These are phyloP conservation scores for Hydriomena furcata DNA, from an alignment of 2,888 invertebrate genomes.

Conservation along the genomic window DNA sequence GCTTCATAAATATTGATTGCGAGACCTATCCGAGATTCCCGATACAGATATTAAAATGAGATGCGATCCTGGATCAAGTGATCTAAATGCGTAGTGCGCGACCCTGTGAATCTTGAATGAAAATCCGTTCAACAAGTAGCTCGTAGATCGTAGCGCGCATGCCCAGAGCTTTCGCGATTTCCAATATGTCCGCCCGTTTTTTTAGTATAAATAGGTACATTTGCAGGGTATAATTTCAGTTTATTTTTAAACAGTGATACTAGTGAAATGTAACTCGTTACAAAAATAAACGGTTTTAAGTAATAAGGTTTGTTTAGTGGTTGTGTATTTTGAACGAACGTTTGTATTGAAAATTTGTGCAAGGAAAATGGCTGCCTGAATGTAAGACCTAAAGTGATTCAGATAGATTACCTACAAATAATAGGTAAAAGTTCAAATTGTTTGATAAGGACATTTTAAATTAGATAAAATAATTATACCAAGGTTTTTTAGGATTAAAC, in stretches of 20 bases:
- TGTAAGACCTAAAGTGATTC: neutral
- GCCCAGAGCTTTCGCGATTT: constrained; percentile 40
- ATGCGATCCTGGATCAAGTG: constrained; percentile 16
- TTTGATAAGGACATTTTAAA: too few relatives aligned
- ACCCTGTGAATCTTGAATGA: constrained; percentile 70
- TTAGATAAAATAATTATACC: too few relatives aligned
- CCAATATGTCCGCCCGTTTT: constrained; percentile 50
- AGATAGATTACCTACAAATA: too few relatives aligned
- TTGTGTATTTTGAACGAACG: neutral
- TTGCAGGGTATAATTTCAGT: neutral
- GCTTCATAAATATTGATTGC: constrained; percentile 5
- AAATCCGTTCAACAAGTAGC: constrained; percentile 76
- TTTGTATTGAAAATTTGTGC: neutral
- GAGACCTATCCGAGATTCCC: constrained; percentile 1
- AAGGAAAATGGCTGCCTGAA: constrained; percentile 6
- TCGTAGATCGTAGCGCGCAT: constrained; percentile 59
- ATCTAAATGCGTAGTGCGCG: constrained; percentile 67
- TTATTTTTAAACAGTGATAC: constrained; percentile 7
- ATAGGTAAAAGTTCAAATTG: too few relatives aligned
- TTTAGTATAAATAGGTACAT: constrained; percentile 2
- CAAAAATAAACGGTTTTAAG: neutral
- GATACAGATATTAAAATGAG: constrained; percentile 16
- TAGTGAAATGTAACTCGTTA: neutral
- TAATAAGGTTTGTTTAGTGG: neutral
- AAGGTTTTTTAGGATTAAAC: too few relatives aligned